Base-by-base conservation (phyloP, 2,113 vertebrate species). In the Pardalotus punctatus region DNA sequence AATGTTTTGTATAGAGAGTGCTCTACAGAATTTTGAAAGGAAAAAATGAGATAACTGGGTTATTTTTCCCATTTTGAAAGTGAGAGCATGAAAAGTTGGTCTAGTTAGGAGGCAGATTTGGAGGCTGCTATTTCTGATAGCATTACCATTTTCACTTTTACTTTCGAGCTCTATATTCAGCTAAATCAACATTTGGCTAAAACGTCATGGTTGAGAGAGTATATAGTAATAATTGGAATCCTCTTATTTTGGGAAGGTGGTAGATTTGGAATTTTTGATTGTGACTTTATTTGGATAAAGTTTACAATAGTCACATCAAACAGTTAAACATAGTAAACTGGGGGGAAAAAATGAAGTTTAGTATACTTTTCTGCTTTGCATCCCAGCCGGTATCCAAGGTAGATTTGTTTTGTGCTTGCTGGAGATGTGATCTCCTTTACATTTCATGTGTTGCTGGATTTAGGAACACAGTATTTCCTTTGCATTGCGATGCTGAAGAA, bases 151-250 rank as follows among this genome's bases (percentile, higher is more conserved):
- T 94, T 82, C 50, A 38, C 58, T 93, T 93, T 43, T 69, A 53
- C 25, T 83, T 86, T 95, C 2, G 31, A 72, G 62, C 54, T 71
- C 72, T 50, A 4, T 77, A 80, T 70, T 67, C 65, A 54, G 23
- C 90, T 93, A 85, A 84, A 80, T 88, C 76, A 96, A 66, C 31
- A 12, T 79, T 81, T 66, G 76, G 74, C 70, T 93, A n/a, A 94
- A 76, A 81, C 84, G 19, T 31, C 43, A 93, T 53, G 67, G 11
- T 81, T 54, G 76, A 7, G 31, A 84, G 31, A 48, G 22, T 54
- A 10, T 72, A 17, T 67, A 36, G 93, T 66, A 64, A 20, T 88
- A 70, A 36, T 85, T 79, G 66, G 23, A 56, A 53, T 64, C 58
- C 22, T 66, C 42, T 28, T 58, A 1, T 91, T 88, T 79, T 84